Conservation (phyloP, 2,888 invertebrate species). For the Temnothorax ravouxi region DNA sequence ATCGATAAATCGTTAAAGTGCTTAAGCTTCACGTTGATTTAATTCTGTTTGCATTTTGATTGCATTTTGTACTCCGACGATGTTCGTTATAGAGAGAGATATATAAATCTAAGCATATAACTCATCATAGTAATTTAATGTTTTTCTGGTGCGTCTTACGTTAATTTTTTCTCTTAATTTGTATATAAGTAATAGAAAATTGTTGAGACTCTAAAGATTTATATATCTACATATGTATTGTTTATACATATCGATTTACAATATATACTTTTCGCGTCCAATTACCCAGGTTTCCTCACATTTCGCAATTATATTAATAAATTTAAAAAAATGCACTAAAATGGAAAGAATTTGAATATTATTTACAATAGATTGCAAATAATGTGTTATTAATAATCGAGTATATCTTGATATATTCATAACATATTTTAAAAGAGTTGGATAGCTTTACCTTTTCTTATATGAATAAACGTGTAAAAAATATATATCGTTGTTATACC, state of each 20-base stretch:
- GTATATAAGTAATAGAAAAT: background rate
- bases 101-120: slow-evolving; percentile 20
- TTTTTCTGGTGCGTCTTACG: background rate
- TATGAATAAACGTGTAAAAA: background rate
- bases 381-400: background rate
- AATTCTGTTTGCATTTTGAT: slow-evolving; percentile 31
- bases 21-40: background rate
- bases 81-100: slow-evolving; percentile 26
- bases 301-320: background rate
- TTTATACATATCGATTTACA: background rate
- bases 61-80: slow-evolving; percentile 43
- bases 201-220: background rate
- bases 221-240: too few species aligned
- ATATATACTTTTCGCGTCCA: background rate
- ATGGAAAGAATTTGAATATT: background rate
- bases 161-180: background rate
- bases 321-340: background rate
- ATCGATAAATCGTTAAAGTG: background rate
- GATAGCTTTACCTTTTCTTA: background rate
- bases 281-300: background rate
- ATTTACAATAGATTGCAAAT: background rate
- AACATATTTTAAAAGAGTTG: background rate
- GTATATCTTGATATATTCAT: background rate
- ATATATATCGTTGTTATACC: background rate
- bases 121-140: background rate